These are phyloP conservation scores for Oxycera nigricornis DNA, from an alignment of 2,888 invertebrate species.

Conservation along the genomic window DNA sequence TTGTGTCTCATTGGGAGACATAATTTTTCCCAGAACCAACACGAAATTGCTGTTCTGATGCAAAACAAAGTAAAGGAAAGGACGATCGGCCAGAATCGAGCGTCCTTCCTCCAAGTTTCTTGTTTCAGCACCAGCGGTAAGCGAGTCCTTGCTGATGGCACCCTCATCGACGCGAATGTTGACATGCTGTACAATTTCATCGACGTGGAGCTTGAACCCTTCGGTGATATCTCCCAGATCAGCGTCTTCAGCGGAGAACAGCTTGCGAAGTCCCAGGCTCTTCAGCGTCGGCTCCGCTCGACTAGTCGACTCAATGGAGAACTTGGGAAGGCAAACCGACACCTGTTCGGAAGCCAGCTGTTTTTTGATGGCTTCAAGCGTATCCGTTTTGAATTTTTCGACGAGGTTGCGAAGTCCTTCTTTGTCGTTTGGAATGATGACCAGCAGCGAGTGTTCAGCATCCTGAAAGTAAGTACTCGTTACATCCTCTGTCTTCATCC, in stretches of 20 bases:
- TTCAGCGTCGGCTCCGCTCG: slow-evolving; percentile 68
- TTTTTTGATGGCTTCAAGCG: slow-evolving; percentile 51
- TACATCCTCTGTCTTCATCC: neutral
- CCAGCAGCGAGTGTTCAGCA: slow-evolving; percentile 66
- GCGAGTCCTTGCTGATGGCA: slow-evolving; percentile 62
- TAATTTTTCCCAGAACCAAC: slow-evolving; percentile 68
- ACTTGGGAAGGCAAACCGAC: slow-evolving; percentile 67
- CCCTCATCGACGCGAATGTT: slow-evolving; percentile 69
- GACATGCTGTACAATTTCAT: slow-evolving; percentile 72
- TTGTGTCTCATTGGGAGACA: slow-evolving; percentile 63
- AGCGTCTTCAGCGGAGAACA: slow-evolving; percentile 67
- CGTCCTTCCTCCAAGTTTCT: slow-evolving; percentile 55
- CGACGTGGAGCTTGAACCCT: slow-evolving; percentile 69
- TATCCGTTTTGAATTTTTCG: slow-evolving; percentile 64
- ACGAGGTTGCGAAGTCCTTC: slow-evolving; percentile 67
- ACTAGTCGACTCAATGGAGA: slow-evolving; percentile 70
- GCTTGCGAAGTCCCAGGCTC: slow-evolving; percentile 67
- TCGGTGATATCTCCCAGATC: slow-evolving; percentile 68
- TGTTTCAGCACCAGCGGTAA: slow-evolving; percentile 57
- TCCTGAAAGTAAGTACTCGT: slow-evolving; percentile 62
- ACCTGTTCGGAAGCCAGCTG: slow-evolving; percentile 56
- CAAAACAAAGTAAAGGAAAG: slow-evolving; percentile 70
- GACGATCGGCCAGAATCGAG: slow-evolving; percentile 66
- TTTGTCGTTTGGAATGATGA: slow-evolving; percentile 67
- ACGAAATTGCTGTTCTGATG: slow-evolving; percentile 67